These are phyloP conservation scores for Gallinago nigripennis DNA, from an alignment of 2,797 vertebrate species.

Conservation along the genomic window DNA sequence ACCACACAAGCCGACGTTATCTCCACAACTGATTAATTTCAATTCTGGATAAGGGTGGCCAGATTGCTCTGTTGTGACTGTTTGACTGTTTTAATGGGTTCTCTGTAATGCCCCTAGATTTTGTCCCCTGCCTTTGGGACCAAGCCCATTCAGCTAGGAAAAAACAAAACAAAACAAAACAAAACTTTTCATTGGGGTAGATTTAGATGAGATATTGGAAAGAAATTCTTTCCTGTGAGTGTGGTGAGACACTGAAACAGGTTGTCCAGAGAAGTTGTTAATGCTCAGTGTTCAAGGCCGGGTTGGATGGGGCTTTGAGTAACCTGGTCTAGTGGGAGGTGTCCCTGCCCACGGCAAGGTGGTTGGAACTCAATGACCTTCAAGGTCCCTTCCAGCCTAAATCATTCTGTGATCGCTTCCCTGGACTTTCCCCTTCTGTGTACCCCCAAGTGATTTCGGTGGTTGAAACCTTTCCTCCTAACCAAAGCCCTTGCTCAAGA, in stretches of 20 bases:
- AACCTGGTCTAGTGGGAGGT: neutral
- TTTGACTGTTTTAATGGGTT: neutral
- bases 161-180: neutral
- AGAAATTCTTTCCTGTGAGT: neutral
- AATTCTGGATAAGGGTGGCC: neutral
- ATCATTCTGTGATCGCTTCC: neutral
- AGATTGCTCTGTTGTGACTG: neutral
- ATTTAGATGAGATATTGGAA: neutral
- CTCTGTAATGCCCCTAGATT: neutral
- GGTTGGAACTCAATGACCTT: neutral
- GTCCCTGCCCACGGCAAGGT: neutral
- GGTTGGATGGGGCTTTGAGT: neutral
- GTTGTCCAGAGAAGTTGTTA: neutral
- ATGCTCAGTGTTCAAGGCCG: neutral
- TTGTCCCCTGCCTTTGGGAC: neutral
- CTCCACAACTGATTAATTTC: rapidly evolving
- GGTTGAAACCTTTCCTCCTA: neutral
- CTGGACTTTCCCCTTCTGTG: rapidly evolving
- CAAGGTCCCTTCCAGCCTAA: neutral
- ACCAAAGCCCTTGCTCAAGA: rapidly evolving
- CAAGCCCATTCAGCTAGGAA: neutral
- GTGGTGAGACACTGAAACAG: neutral
- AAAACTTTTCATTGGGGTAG: neutral
- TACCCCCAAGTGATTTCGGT: neutral
- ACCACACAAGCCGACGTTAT: neutral